Base-by-base conservation (phyloP, 2,888 invertebrate species). In the Yponomeuta plumbellus region DNA sequence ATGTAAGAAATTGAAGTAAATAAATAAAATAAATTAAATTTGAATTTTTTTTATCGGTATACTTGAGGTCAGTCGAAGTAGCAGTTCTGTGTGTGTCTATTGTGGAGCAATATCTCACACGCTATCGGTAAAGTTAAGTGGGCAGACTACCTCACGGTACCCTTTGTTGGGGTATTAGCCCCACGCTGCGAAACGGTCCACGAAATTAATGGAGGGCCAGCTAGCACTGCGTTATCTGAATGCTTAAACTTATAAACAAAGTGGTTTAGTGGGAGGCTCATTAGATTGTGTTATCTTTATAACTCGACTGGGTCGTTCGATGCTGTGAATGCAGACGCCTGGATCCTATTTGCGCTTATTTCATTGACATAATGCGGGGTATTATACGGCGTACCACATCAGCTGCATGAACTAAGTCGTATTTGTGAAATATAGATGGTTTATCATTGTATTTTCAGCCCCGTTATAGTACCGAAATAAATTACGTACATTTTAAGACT, bases 101-200 rank as follows among this genome's bases (percentile, higher is more conserved):
- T 17, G 44, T 17, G 44, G 1, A 39, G 17, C n/a, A 10, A 23
- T 56, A 26, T 57, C 26, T 26, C 56, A 68, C 70, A 68, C 61
- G 67, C 74, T 74, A 75, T 75, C 77, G 70, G 67, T 70, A 67
- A 64, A 67, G 69, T 70, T 75, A 79, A 79, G 76, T 79, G 76
- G 74, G 70, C 58, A 64, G 65, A 69, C 73, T 74, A 73, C 71
- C 73, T 72, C 67, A 70, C 61, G 58, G 68, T 67, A 34, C 23
- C 34, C 20, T 34, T 20, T 62, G 20, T 62, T 34, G 39, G 44
- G 20, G 10, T 13, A 26, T 58, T 34, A n/a, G 34, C 61, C 61
- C n/a, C 61, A 61, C 61, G 61, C 61, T 61, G 61, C 26, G 61
- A 61, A 61, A 34, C 34, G 61, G 61, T 34, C 23, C n/a, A 61